Percentiles rank a stretch among this genome's conserved stretches.
Evolutionary conservation across 2,797 vertebrate genomes (phyloP).

Genomic region (Acrocephalus scirpaceus): DNA sequence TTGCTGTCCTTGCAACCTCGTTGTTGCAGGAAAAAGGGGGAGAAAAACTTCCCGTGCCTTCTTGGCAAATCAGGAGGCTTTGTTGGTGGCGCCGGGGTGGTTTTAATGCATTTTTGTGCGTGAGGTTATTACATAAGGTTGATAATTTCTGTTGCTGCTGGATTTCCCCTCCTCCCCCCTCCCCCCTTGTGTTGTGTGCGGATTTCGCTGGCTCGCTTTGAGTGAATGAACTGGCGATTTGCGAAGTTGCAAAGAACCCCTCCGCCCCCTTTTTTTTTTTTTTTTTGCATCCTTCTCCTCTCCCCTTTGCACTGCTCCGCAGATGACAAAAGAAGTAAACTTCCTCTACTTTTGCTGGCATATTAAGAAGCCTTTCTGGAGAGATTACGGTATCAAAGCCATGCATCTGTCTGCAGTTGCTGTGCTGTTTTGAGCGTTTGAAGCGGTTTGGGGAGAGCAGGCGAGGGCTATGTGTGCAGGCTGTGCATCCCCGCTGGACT

Average conservation of each 20-base stretch:
- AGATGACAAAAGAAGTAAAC: slow-evolving; percentile 78
- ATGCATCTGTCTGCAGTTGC: slow-evolving; percentile 24
- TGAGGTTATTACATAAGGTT: slow-evolving; percentile 62
- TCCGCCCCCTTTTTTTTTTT: slow-evolving; percentile 9
- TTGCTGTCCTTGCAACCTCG: background rate
- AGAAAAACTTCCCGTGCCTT: slow-evolving; percentile 16
- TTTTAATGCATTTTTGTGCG: slow-evolving; percentile 44
- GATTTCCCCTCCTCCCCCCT: slow-evolving; percentile 19
- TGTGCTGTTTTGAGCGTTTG: background rate
- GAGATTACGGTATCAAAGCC: slow-evolving; percentile 51
- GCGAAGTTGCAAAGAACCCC: slow-evolving; percentile 67
- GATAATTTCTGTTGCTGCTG: slow-evolving; percentile 56
- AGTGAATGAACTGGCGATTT: slow-evolving; percentile 75
- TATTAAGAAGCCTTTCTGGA: slow-evolving; percentile 35
- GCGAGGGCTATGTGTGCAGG: slow-evolving; percentile 21
- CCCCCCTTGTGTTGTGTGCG: background rate
- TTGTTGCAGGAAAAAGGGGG: background rate
- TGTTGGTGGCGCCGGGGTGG: slow-evolving; percentile 9
- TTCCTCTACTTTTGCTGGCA: slow-evolving; percentile 66
- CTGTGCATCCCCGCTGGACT: background rate
- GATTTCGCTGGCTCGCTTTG: slow-evolving; percentile 23
- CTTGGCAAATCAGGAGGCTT: slow-evolving; percentile 37
- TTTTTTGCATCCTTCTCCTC: slow-evolving; percentile 58
- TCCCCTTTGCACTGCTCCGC: slow-evolving; percentile 46
- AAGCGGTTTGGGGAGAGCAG: background rate